A percentile compares a stretch with the other conserved stretches of the same genome.
phyloP scores from a whole-genome alignment of 2,888 invertebrate genomes.

The Spodoptera exigua region DNA sequence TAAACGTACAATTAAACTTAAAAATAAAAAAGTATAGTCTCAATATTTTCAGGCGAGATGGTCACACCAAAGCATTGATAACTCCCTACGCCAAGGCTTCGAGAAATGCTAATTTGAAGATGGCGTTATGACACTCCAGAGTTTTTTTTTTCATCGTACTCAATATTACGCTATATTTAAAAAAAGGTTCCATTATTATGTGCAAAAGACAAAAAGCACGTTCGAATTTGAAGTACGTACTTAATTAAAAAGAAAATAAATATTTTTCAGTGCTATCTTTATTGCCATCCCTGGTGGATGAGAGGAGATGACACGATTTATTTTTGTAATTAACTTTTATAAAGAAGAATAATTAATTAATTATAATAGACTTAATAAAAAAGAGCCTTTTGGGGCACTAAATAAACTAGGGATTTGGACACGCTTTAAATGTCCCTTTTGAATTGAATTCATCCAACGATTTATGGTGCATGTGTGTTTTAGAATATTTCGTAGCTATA shows the following conservation, averaged over 20 bases:
- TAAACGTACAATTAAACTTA: no score
- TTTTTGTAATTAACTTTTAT: conserved; percentile 32
- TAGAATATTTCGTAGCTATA: no score
- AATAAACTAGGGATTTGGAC: conserved; percentile 1
- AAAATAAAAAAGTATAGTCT: conserved; percentile 8
- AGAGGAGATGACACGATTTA: conserved; percentile 29
- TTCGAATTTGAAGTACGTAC: conserved; percentile 8
- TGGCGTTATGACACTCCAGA: conserved; percentile 48
- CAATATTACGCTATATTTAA: conserved; percentile 22
- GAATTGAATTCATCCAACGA: no score
- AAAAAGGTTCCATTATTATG: conserved; percentile 38
- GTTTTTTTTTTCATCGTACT: conserved; percentile 30
- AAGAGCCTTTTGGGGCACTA: conserved; percentile 2
- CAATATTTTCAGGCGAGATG: not conserved
- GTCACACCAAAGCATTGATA: conserved; percentile 47
- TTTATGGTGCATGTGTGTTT: no score
- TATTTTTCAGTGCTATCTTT: conserved; percentile 10
- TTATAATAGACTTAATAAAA: conserved; percentile 8
- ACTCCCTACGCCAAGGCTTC: conserved; percentile 51
- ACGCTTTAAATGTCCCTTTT: not conserved
- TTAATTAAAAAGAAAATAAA: conserved; percentile 38
- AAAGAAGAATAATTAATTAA: conserved; percentile 17
- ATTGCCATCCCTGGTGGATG: conserved; percentile 22
- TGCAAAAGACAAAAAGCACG: conserved; percentile 17
- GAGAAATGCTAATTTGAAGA: conserved; percentile 58